Evolutionary conservation across 1,140 invertebrate genomes (phyloP).

Genomic region (Ooceraea biroi): DNA sequence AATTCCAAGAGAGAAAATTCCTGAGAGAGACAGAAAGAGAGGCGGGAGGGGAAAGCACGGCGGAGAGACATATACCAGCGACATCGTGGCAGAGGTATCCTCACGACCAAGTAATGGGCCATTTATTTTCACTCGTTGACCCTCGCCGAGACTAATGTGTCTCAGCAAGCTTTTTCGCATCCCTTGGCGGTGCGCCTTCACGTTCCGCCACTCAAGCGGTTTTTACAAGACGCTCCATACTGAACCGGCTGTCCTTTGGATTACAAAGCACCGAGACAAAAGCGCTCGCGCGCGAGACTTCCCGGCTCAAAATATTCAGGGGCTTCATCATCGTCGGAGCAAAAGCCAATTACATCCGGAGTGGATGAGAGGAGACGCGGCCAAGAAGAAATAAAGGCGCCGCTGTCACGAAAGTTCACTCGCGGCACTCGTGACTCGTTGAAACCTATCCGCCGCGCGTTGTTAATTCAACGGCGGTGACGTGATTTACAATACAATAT

Average conservation of each 20-base stretch:
- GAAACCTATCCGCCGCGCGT: slow-evolving; percentile 6
- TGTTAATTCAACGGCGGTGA: background rate
- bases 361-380: background rate
- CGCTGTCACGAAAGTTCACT: background rate
- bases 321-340: slow-evolving; percentile 38
- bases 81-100: slow-evolving; percentile 60
- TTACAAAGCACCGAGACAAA: slow-evolving; percentile 53
- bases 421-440: slow-evolving; percentile 1
- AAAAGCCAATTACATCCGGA: slow-evolving; percentile 28
- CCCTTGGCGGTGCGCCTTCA: slow-evolving; percentile 62
- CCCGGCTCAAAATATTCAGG: slow-evolving; percentile 17
- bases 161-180: slow-evolving; percentile 76
- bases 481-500: background rate
- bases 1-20: slow-evolving; percentile 60
- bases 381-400: background rate
- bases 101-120: slow-evolving; percentile 76
- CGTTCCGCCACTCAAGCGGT: slow-evolving; percentile 63
- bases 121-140: slow-evolving; percentile 81
- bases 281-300: slow-evolving; percentile 39
- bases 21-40: slow-evolving; percentile 4
- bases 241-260: slow-evolving; percentile 20
- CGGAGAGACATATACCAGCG: slow-evolving; percentile 31
- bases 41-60: background rate
- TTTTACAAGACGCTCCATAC: slow-evolving; percentile 60
- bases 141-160: slow-evolving; percentile 79